Evolutionary conservation across 2,888 invertebrate species (phyloP), one percentile per base, ranked within the genome.

Genomic region (Idaea aversata): DNA sequence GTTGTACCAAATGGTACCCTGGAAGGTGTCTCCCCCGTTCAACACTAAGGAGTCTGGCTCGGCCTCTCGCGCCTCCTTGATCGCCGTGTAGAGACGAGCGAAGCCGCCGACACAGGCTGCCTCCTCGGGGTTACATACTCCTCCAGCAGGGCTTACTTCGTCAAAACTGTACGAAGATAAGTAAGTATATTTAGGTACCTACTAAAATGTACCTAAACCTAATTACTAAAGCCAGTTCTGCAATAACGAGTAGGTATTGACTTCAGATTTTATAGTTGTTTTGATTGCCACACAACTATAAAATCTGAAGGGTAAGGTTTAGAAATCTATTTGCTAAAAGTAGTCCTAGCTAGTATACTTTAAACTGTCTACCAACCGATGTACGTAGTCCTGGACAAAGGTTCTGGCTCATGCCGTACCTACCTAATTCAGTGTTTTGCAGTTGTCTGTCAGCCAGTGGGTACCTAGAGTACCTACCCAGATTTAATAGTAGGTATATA

Each of bases 1-100:
- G 75, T 95, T 96, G 85, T 97, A 97, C 96, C 97, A 97, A 6
- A 97, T 90, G 0, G 95, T 95, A 61, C 93, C 93, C 67, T 95
- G 95, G 83, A 94, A 96, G 73, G 94, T 94, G 84, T 96, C 96
- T 0, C 96, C 96, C 0, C 94, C 96, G 75, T 96, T 95, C 61
- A 96, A 85, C 36, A 95, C 88, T 47, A 96, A 77, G 0, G 94
- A 91, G 66, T 95, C 85, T 0, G 97, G 97, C 5, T 97, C 88
- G 10, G 87, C 88, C 70, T 88, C 87, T 4, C 79, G 67, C 3
- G 81, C 81, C 70, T 90, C 76, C 7, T 85, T 86, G n/a, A 95
- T 88, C 0, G 94, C 94, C 0, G 95, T 91, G 73, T 94, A 94
- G 0, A 96, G 91, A 0, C 96, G 93, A 0, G 96, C 94, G 76